Conservation (phyloP, 2,113 vertebrate genomes). For the Ceuthmochares aereus region DNA sequence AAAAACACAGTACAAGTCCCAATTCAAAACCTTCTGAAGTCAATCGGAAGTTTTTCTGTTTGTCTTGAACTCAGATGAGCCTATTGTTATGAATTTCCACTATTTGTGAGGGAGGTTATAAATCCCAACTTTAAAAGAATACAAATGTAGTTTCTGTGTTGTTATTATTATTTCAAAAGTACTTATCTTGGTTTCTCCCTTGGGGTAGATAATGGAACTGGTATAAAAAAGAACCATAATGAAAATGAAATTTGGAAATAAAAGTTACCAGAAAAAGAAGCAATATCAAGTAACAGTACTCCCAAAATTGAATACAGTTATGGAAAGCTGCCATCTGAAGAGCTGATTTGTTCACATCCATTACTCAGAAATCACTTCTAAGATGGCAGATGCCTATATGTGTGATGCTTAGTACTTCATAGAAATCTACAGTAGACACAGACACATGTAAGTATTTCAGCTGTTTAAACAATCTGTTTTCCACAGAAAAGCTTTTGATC, state of each 20-base stretch:
- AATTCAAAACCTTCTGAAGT: background rate
- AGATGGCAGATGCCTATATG: conserved; percentile 48
- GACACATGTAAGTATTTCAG: conserved; percentile 47
- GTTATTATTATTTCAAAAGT: conserved; percentile 51
- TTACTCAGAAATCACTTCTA: conserved; percentile 56
- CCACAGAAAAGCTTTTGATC: conserved; percentile 71
- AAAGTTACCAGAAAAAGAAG: conserved; percentile 61
- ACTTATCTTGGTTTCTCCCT: conserved; percentile 39
- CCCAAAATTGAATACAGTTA: conserved; percentile 52
- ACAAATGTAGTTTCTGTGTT: conserved; percentile 24
- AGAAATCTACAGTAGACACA: conserved; percentile 52
- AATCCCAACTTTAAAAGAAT: conserved; percentile 31
- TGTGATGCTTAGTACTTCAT: conserved; percentile 56
- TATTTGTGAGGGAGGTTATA: conserved; percentile 24
- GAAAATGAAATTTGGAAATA: conserved; percentile 67
- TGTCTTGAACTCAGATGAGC: background rate
- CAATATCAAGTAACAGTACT: conserved; percentile 36
- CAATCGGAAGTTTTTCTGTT: background rate
- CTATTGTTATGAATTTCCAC: conserved; percentile 38
- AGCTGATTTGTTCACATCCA: conserved; percentile 48
- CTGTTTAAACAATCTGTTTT: conserved; percentile 73
- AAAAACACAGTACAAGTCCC: background rate
- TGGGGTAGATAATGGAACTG: conserved; percentile 33
- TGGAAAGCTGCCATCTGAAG: conserved; percentile 57
- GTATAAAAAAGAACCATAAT: conserved; percentile 35